These are phyloP conservation scores for Drosophila cracens DNA, from an alignment of 2,888 invertebrate genomes.

Conservation along the genomic window DNA sequence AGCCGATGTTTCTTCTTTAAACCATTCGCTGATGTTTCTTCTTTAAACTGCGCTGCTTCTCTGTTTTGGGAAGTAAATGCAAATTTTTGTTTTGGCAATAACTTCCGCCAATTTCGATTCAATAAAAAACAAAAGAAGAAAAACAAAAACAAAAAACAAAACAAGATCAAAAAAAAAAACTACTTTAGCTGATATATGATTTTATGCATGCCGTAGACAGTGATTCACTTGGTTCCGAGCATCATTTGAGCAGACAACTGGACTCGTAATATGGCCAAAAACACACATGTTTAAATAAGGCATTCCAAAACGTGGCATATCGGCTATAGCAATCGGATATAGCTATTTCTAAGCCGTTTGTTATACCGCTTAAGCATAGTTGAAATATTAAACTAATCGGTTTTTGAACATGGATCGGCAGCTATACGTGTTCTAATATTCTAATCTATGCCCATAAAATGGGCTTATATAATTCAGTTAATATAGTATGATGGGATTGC, in stretches of 20 bases:
- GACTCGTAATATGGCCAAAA: background rate
- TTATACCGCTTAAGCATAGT: background rate
- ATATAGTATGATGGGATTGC: background rate
- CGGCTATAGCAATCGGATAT: background rate
- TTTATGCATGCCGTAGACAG: conserved; percentile 16
- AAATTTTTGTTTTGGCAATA: conserved; percentile 59
- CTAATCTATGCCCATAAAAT: background rate
- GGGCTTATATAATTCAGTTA: background rate
- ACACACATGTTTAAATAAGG: background rate
- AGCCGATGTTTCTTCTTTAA: background rate
- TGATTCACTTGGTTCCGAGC: conserved; percentile 18
- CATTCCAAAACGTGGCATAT: background rate
- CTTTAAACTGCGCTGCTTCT: conserved; percentile 7
- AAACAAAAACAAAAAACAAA: conserved; percentile 9
- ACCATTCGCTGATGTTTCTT: background rate
- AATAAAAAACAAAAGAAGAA: conserved; percentile 4
- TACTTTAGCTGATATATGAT: conserved; percentile 24
- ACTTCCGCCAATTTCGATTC: conserved; percentile 51
- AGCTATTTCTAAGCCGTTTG: background rate
- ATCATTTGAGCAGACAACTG: conserved; percentile 6
- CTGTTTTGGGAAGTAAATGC: conserved; percentile 75
- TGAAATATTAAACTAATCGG: background rate
- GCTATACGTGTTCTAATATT: background rate
- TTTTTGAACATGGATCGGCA: background rate
- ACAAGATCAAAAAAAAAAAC: conserved; percentile 3